Evolutionary conservation across 2,797 vertebrate genomes (phyloP).

Genomic region (Jordanella pulchra): DNA sequence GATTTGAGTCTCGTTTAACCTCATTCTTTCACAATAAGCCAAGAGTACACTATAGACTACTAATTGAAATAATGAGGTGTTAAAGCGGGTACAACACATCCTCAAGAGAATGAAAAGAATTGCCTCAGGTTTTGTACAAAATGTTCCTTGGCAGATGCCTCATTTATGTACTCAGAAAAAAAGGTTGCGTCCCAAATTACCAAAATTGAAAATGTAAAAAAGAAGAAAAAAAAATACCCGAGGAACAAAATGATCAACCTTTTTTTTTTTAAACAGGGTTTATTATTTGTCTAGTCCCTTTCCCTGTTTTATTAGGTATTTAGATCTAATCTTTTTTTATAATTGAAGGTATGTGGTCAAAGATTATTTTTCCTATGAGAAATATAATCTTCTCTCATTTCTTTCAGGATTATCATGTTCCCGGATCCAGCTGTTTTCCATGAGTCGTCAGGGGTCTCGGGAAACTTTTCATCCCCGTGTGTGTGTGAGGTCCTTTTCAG

Average conservation of each 20-base stretch:
- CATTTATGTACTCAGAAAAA: background rate
- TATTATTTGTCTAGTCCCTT: background rate
- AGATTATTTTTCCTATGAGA: background rate
- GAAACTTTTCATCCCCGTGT: constrained; percentile 79
- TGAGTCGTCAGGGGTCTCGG: constrained; percentile 83
- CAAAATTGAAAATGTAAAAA: background rate
- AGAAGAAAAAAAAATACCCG: no score
- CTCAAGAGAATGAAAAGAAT: background rate
- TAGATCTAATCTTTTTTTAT: background rate
- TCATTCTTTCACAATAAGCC: no score
- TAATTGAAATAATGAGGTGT: background rate
- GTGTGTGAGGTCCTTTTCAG: constrained; percentile 86
- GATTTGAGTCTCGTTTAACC: no score
- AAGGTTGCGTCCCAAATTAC: background rate
- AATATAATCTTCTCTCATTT: constrained; percentile 10
- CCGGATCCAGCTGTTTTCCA: constrained; percentile 82
- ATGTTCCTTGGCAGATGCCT: background rate
- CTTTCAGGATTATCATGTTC: constrained; percentile 85
- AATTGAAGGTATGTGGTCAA: background rate
- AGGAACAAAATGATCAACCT: background rate
- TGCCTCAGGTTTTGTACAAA: background rate
- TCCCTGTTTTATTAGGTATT: background rate
- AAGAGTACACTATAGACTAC: no score
- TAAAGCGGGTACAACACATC: background rate
- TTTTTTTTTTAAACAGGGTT: background rate